Evolutionary conservation across 2,113 vertebrate genomes (phyloP).

Genomic region (Anolis sagrei): DNA sequence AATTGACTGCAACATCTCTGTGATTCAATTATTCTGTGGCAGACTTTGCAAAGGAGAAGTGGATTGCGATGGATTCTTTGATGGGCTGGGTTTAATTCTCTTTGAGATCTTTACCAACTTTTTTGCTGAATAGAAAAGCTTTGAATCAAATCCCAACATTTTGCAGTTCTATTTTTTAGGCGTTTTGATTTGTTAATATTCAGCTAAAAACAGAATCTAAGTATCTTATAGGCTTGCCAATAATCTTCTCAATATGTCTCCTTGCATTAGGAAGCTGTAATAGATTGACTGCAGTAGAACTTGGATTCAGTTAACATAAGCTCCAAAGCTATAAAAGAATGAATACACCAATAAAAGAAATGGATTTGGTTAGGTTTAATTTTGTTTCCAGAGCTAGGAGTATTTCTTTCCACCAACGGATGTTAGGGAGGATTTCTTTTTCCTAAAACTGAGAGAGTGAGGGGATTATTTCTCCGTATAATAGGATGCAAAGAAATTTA

Average conservation of each 20-base stretch:
- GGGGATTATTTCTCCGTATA: neutral
- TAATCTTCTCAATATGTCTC: slow-evolving; percentile 21
- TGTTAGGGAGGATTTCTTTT: neutral
- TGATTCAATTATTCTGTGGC: too few species aligned
- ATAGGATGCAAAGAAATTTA: neutral
- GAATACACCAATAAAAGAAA: slow-evolving; percentile 24
- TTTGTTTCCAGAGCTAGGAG: slow-evolving; percentile 16
- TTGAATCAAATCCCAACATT: slow-evolving; percentile 15
- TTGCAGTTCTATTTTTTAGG: neutral
- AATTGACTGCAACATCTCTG: too few species aligned
- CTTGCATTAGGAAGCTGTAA: neutral
- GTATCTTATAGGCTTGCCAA: slow-evolving; percentile 17
- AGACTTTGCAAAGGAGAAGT: too few species aligned
- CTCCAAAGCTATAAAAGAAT: slow-evolving; percentile 12
- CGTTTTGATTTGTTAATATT: too few species aligned
- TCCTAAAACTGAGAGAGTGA: neutral
- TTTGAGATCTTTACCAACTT: neutral
- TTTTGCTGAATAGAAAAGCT: neutral
- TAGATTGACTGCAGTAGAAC: neutral
- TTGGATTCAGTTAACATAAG: slow-evolving; percentile 11
- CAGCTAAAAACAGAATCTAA: neutral
- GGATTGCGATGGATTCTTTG: neutral
- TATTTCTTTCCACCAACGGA: slow-evolving; percentile 5
- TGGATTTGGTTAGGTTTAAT: slow-evolving; percentile 26
- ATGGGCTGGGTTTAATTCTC: neutral